Conservation (phyloP, 2,113 vertebrate genomes). For the Silurus glanis region DNA sequence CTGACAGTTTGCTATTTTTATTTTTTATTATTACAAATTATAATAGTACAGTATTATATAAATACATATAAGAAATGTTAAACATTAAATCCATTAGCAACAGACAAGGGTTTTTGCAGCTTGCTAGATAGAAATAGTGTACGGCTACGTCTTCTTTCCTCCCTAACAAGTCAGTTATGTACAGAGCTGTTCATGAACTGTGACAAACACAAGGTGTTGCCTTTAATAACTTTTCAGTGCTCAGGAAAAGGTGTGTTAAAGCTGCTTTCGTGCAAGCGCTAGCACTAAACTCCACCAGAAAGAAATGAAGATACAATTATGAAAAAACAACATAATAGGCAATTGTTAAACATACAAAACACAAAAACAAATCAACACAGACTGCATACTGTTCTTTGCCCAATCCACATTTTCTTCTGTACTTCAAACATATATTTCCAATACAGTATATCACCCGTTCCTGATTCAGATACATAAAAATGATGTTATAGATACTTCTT, state of each 20-base stretch:
- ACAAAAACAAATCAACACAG: not conserved
- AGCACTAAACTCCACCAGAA: not conserved
- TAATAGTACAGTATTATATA: not conserved
- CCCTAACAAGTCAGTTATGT: not conserved
- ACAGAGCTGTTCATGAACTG: not conserved
- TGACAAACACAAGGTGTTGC: not conserved
- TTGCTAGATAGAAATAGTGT: not conserved
- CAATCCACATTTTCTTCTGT: not conserved
- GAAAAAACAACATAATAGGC: not conserved
- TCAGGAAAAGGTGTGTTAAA: not conserved
- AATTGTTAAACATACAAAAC: not conserved
- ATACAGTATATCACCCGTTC: not conserved
- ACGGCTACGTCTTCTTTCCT: not conserved
- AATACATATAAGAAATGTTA: not conserved
- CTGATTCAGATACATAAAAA: not conserved
- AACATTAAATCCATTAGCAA: not conserved
- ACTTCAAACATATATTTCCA: not conserved
- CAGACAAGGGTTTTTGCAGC: not conserved
- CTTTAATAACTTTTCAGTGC: not conserved
- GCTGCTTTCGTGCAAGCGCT: not conserved
- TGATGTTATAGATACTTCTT: not conserved
- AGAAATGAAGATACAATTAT: not conserved
- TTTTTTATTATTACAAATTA: not conserved
- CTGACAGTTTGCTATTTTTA: not conserved
- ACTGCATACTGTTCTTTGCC: not conserved